Percentiles rank a stretch among this genome's conserved stretches.
phyloP scores from a whole-genome alignment of 37 sponge, comb jelly and placozoan genomes.

The Chondrosia reniformis region DNA sequence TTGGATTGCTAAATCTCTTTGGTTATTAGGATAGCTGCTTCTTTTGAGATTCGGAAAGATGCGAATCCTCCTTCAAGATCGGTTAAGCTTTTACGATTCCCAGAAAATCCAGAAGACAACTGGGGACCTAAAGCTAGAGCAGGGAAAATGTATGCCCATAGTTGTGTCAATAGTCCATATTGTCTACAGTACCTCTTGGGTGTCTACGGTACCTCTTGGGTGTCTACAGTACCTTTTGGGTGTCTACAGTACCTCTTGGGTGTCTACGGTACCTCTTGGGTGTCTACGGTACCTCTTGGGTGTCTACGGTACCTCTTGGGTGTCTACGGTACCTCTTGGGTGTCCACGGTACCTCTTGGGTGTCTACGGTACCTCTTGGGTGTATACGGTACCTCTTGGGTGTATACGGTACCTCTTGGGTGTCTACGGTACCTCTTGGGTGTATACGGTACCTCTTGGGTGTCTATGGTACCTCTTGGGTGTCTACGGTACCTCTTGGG shows the following conservation, averaged over 20 bases:
- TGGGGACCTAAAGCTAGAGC: constrained; percentile 98
- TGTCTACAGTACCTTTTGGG: background rate
- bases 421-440: background rate
- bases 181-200: background rate
- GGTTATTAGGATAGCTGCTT: constrained; percentile 62
- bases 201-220: background rate
- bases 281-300: background rate
- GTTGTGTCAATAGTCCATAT: background rate
- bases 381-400: background rate
- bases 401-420: background rate
- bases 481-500: background rate
- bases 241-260: background rate
- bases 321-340: background rate
- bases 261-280: background rate
- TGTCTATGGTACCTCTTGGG: too few relatives aligned
- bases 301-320: background rate
- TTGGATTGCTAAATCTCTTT: too few relatives aligned
- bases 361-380: background rate
- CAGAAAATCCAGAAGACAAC: constrained; percentile 90
- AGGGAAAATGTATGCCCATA: constrained; percentile 65
- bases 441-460: background rate
- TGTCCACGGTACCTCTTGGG: background rate
- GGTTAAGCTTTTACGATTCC: constrained; percentile 78
- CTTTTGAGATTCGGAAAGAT: constrained; percentile 64
- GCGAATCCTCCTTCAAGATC: constrained; percentile 80